Percentiles rank a stretch among this genome's conserved stretches.
Conservation (phyloP, 2,888 invertebrate species). For the Dolichopus griseipennis region DNA sequence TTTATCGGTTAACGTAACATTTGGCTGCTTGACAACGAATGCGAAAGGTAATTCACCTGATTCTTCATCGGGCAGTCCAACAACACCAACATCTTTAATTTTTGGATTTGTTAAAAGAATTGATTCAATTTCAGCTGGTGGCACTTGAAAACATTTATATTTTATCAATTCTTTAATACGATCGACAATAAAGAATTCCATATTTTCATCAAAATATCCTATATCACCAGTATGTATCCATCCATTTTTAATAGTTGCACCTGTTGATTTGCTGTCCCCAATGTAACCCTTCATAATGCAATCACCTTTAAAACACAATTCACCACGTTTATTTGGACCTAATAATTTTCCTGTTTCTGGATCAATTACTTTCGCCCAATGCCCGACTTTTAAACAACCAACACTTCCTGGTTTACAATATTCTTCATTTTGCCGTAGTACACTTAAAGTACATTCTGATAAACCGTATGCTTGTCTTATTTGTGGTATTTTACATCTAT, state of each 20-base stretch:
- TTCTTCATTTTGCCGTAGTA: slow-evolving; percentile 41
- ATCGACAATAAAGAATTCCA: slow-evolving; percentile 73
- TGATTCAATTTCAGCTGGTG: slow-evolving; percentile 81
- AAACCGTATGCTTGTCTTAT: slow-evolving; percentile 71
- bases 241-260: slow-evolving; percentile 60
- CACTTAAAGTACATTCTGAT: slow-evolving; percentile 64
- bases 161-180: slow-evolving; percentile 84
- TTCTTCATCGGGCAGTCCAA: slow-evolving; percentile 62
- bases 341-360: slow-evolving; percentile 53
- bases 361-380: slow-evolving; percentile 56
- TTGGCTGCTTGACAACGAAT: slow-evolving; percentile 59
- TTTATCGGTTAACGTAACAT: slow-evolving; percentile 45
- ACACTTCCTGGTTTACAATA: slow-evolving; percentile 53
- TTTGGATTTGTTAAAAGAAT: slow-evolving; percentile 60
- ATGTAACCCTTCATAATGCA: slow-evolving; percentile 78
- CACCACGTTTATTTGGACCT: slow-evolving; percentile 63
- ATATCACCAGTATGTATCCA: slow-evolving; percentile 74
- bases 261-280: slow-evolving; percentile 59
- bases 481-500: slow-evolving; percentile 38
- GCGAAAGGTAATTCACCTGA: slow-evolving; percentile 70
- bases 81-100: slow-evolving; percentile 71
- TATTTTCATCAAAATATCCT: slow-evolving; percentile 69
- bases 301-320: slow-evolving; percentile 75
- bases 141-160: slow-evolving; percentile 78
- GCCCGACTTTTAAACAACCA: slow-evolving; percentile 58